Conservation (phyloP, 2,797 vertebrate species). For the Eidolon dupreanum region DNA sequence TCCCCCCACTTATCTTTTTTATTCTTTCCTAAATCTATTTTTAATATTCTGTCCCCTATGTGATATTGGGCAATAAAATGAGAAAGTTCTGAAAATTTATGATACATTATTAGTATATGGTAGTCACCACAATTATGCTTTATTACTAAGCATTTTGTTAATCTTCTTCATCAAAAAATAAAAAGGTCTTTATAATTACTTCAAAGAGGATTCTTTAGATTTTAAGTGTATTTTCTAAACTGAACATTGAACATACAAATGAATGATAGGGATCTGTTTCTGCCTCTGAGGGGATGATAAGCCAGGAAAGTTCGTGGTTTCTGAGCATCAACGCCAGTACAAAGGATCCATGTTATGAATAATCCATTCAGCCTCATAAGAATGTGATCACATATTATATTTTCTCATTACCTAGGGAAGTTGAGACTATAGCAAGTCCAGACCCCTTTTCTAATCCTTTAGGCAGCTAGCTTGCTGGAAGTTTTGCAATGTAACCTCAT, state of each 20-base stretch:
- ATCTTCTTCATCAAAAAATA: conserved; percentile 40
- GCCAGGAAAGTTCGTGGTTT: not conserved
- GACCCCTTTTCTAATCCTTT: conserved; percentile 37
- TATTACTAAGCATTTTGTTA: conserved; percentile 23
- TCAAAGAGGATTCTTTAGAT: not conserved
- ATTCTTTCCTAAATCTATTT: not conserved
- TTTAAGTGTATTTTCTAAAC: conserved; percentile 36
- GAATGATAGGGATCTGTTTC: not conserved
- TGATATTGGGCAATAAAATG: not conserved
- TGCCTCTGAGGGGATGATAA: not conserved
- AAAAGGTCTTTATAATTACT: not conserved
- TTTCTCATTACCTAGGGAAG: conserved; percentile 1
- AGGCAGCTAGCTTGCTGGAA: not conserved
- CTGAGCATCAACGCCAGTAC: not conserved
- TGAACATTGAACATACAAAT: conserved; percentile 7
- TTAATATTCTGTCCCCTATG: conserved; percentile 1
- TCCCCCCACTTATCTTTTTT: not conserved
- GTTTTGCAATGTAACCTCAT: not conserved
- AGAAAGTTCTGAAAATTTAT: not conserved
- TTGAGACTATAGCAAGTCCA: not conserved
- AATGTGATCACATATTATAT: not conserved
- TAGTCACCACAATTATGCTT: conserved; percentile 10
- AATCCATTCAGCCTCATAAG: not conserved
- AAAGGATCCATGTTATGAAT: not conserved
- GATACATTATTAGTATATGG: not conserved